A percentile compares a stretch with the other conserved stretches of the same genome.
These are phyloP conservation scores for Synergus gifuensis DNA, from an alignment of 2,888 invertebrate genomes.

Conservation along the genomic window DNA sequence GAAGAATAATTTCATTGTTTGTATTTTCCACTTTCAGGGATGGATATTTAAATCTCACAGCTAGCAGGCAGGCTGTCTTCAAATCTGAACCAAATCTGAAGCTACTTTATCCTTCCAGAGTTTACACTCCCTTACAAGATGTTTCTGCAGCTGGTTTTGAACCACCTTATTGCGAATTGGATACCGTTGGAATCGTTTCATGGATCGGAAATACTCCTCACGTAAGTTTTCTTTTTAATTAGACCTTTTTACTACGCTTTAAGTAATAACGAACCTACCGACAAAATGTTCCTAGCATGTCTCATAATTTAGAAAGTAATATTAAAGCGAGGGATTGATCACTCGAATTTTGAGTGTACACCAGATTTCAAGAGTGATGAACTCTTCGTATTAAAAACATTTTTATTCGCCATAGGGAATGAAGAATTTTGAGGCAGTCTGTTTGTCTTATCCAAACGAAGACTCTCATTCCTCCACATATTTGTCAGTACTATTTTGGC, in stretches of 20 bases:
- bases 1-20: background rate
- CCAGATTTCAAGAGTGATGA: no score
- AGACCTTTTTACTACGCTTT: background rate
- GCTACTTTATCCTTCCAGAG: constrained; percentile 70
- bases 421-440: constrained; percentile 73
- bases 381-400: constrained; percentile 23
- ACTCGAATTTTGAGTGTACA: no score
- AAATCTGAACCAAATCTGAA: constrained; percentile 62
- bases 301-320: no score
- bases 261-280: no score
- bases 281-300: no score
- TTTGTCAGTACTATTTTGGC: constrained; percentile 77
- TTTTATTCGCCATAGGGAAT: constrained; percentile 67
- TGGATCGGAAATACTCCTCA: constrained; percentile 79
- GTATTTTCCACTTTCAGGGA: constrained; percentile 50
- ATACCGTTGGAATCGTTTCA: constrained; percentile 85
- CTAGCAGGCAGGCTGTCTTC: constrained; percentile 79
- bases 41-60: constrained; percentile 80
- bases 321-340: no score
- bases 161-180: constrained; percentile 84
- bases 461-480: constrained; percentile 68
- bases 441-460: constrained; percentile 65
- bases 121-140: constrained; percentile 79
- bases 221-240: constrained; percentile 64
- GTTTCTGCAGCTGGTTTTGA: constrained; percentile 73